Percentiles rank a stretch among this genome's conserved stretches.
These are phyloP conservation scores for Rhimphoctona megacephalus DNA, from an alignment of 2,888 invertebrate species.

Conservation along the genomic window DNA sequence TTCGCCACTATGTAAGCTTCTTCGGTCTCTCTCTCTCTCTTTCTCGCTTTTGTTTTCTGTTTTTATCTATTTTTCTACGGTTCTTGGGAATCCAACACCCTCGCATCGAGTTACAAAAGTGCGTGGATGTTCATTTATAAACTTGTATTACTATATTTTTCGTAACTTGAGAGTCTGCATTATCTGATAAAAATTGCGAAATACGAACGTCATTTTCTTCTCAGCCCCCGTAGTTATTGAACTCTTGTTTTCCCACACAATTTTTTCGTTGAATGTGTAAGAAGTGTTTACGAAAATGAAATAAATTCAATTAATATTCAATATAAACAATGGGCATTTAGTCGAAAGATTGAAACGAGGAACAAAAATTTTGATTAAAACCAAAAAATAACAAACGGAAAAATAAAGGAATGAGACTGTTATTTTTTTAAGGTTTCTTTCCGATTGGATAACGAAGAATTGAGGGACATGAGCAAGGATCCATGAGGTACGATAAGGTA, in stretches of 20 bases:
- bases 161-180: constrained; percentile 30
- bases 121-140: constrained; percentile 40
- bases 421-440: background rate
- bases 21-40: background rate
- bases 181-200: constrained; percentile 48
- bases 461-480: background rate
- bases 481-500: background rate
- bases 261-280: background rate
- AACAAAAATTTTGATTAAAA: no score
- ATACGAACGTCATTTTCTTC: constrained; percentile 17
- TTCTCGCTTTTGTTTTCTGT: constrained; percentile 3
- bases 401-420: no score
- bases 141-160: constrained; percentile 29
- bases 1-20: constrained; percentile 49
- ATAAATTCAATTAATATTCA: background rate
- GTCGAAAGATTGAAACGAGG: no score
- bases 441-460: background rate
- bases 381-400: no score
- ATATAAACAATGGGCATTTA: background rate
- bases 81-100: constrained; percentile 43
- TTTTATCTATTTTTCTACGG: constrained; percentile 9
- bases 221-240: constrained; percentile 1
- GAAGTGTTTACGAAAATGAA: background rate
- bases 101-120: constrained; percentile 54
- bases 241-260: background rate